Evolutionary conservation across 2,113 vertebrate species (phyloP).

Genomic region (Aegithalos caudatus): DNA sequence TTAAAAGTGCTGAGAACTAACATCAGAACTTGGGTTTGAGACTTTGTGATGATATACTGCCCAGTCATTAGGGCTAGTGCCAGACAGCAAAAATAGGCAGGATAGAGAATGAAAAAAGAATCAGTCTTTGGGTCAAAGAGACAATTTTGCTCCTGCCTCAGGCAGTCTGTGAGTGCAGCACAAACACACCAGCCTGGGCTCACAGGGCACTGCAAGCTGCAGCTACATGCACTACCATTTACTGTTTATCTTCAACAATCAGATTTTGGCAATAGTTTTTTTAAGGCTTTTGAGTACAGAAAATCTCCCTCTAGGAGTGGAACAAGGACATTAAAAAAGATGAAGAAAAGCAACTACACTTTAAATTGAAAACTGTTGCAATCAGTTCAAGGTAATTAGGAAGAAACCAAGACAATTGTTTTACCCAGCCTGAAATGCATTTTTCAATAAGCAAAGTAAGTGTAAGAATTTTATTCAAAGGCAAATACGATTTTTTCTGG

Average conservation of each 20-base stretch:
- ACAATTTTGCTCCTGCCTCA: background rate
- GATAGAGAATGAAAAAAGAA: background rate
- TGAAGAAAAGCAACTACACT: background rate
- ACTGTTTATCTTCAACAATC: background rate
- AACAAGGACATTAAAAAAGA: background rate
- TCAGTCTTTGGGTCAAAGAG: background rate
- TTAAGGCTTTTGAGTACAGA: background rate
- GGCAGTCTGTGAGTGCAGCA: background rate
- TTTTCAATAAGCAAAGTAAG: background rate
- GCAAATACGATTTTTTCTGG: background rate
- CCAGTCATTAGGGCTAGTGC: background rate
- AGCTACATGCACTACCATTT: background rate
- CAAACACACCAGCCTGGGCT: background rate
- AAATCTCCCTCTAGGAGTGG: background rate
- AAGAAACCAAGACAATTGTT: background rate
- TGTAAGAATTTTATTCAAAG: background rate
- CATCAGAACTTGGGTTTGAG: background rate
- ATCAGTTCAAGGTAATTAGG: background rate
- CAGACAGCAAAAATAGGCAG: background rate
- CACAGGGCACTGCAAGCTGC: background rate
- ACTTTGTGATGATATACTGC: background rate
- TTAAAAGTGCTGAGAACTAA: background rate
- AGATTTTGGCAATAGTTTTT: background rate
- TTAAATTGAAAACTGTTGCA: background rate
- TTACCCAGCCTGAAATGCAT: background rate